Evolutionary conservation across 2,888 invertebrate genomes (phyloP), one percentile per base, ranked within the genome.

Genomic region (Xestia c-nigrum): DNA sequence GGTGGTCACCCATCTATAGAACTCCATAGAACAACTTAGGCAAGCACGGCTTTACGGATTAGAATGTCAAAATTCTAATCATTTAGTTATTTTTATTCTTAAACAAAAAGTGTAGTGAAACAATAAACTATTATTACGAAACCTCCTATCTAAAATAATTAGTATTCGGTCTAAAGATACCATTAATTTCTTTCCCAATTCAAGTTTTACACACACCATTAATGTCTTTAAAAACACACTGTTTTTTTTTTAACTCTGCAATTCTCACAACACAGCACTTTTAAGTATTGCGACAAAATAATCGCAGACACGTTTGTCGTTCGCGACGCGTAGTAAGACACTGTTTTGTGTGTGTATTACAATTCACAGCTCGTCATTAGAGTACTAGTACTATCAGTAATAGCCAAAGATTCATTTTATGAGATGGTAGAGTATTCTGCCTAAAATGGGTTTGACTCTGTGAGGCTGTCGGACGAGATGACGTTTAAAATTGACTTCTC

Each of bases 311-410:
- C 81, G 85, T 90, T 85, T 80, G 65, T 67, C 71, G 73, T 65
- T 77, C 80, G 77, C 88, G 83, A 82, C 85, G 88, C 76, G 77
- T 72, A 83, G 83, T 72, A 64, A 76, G 69, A 70, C 80, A 93
- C 93, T 93, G 90, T 75, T 84, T 74, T 75, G 86, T 85, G 74
- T 55, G 9, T 47, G 38, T 86, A 67, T 73, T 80, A 80, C 74
- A 67, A 74, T 81, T 81, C 77, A 79, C 76, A 83, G 78, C 67
- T 80, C 70, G 74, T 80, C 72, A 81, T 79, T 78, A 73, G 46
- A 67, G 16, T 61, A 72, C 77, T 86, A 67, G 16, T 61, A 72
- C 77, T 86, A 89, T 89, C 90, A 85, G 76, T 86, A 73, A 57
- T 76, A 19, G 31, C 69, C 76, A 86, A 74, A 83, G 87, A 88